Percentiles rank a stretch among this genome's conserved stretches.
These are phyloP conservation scores for Chrysolina americana DNA, from an alignment of 2,888 invertebrate species.

Conservation along the genomic window DNA sequence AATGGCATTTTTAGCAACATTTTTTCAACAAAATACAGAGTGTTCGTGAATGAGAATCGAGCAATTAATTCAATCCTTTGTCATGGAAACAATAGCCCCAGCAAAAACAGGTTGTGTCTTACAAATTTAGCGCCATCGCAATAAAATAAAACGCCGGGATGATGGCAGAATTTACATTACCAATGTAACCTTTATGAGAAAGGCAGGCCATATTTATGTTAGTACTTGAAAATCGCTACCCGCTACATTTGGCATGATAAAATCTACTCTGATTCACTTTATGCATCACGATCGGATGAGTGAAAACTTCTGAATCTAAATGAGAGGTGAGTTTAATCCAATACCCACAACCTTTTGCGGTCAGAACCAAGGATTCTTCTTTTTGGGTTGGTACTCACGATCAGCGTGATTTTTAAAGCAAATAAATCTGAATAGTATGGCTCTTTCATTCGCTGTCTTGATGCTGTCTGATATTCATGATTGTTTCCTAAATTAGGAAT, in stretches of 20 bases:
- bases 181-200: slow-evolving; percentile 53
- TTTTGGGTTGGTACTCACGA: slow-evolving; percentile 32
- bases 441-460: slow-evolving; percentile 19
- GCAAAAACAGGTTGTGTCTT: slow-evolving; percentile 46
- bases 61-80: slow-evolving; percentile 50
- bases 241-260: slow-evolving; percentile 52
- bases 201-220: slow-evolving; percentile 46
- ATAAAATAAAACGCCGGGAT: slow-evolving; percentile 47
- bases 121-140: slow-evolving; percentile 51
- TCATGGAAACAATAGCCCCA: slow-evolving; percentile 50
- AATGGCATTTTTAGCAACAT: slow-evolving; percentile 26
- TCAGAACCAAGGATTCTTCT: slow-evolving; percentile 26
- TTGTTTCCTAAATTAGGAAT: slow-evolving; percentile 30
- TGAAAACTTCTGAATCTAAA: slow-evolving; percentile 46
- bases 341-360: slow-evolving; percentile 41
- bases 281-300: slow-evolving; percentile 53
- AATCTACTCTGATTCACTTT: slow-evolving; percentile 54
- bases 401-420: slow-evolving; percentile 21
- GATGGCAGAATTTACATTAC: slow-evolving; percentile 51
- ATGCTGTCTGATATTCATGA: slow-evolving; percentile 30
- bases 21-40: slow-evolving; percentile 46
- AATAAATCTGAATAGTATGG: slow-evolving; percentile 29
- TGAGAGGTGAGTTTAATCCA: slow-evolving; percentile 37
- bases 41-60: slow-evolving; percentile 47
- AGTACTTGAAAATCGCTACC: slow-evolving; percentile 52